Evolutionary conservation across 1,140 invertebrate species (phyloP).

Genomic region (Megalonaias nervosa): DNA sequence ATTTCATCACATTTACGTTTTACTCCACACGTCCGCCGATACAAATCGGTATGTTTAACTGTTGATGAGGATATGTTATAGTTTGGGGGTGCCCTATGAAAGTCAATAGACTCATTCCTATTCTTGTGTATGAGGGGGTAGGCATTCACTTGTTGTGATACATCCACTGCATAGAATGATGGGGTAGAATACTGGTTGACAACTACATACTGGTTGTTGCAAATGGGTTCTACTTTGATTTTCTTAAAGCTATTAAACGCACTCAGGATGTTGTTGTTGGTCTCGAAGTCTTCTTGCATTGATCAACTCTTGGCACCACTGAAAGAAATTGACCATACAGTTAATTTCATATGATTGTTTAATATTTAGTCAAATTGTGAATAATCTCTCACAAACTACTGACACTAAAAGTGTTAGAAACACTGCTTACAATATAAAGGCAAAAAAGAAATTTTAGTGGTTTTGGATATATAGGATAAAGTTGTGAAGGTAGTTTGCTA

Average conservation of each 20-base stretch:
- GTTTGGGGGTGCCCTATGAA: constrained; percentile 29
- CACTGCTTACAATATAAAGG: no score
- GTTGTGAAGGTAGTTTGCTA: no score
- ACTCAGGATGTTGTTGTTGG: constrained; percentile 57
- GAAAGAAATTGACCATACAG: no score
- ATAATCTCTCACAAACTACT: no score
- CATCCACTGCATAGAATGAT: constrained; percentile 28
- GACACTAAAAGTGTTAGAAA: no score
- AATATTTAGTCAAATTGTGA: no score
- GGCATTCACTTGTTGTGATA: constrained; percentile 27
- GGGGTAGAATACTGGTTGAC: constrained; percentile 18
- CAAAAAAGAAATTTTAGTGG: no score
- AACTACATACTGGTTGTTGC: constrained; percentile 64
- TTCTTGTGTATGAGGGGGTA: constrained; percentile 46
- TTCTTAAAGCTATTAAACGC: constrained; percentile 66
- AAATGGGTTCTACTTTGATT: constrained; percentile 59
- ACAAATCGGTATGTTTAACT: constrained; percentile 27
- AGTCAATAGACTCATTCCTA: constrained; percentile 54
- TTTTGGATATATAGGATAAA: no score
- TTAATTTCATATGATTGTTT: no score
- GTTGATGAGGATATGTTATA: not conserved
- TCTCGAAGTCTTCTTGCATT: constrained; percentile 67
- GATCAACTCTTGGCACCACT: constrained; percentile 21
- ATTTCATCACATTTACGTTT: constrained; percentile 65
- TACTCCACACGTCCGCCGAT: constrained; percentile 58